A percentile compares a stretch with the other conserved stretches of the same genome.
phyloP scores from a whole-genome alignment of 2,797 vertebrate genomes.

The Amblyopsis hoosieri region DNA sequence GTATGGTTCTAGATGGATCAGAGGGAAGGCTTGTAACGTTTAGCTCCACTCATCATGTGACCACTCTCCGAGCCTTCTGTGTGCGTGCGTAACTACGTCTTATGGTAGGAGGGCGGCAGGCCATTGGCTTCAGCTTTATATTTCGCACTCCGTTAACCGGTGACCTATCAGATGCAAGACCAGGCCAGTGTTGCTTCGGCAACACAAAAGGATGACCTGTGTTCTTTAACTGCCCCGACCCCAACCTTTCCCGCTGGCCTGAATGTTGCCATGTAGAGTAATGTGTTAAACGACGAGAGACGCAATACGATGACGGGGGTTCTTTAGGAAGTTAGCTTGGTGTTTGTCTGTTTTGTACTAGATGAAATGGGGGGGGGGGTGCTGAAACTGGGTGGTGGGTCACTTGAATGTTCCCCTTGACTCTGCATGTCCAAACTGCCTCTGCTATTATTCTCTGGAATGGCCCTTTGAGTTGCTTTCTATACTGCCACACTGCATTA shows the following conservation, averaged over 20 bases:
- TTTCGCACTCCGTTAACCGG: slow-evolving; percentile 7
- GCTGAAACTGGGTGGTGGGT: slow-evolving; percentile 10
- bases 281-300: slow-evolving; percentile 17
- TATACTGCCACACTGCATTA: slow-evolving; percentile 61
- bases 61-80: slow-evolving; percentile 35
- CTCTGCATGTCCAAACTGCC: slow-evolving; percentile 74
- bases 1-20: slow-evolving; percentile 33
- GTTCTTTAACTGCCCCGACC: too few relatives aligned
- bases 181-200: too few relatives aligned
- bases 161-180: too few relatives aligned
- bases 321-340: slow-evolving; percentile 31
- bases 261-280: slow-evolving; percentile 59
- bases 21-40: slow-evolving; percentile 40
- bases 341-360: slow-evolving; percentile 52
- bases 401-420: slow-evolving; percentile 34
- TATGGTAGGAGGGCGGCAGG: slow-evolving; percentile 28
- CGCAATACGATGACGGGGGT: slow-evolving; percentile 18
- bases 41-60: slow-evolving; percentile 38
- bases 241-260: slow-evolving; percentile 9
- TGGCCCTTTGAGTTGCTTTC: slow-evolving; percentile 65
- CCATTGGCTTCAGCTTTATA: slow-evolving; percentile 25
- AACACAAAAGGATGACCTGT: too few relatives aligned
- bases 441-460: slow-evolving; percentile 70
- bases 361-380: slow-evolving; percentile 19
- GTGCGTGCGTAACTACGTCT: background rate